Percentiles rank a stretch among this genome's conserved stretches.
Evolutionary conservation across 2,113 vertebrate genomes (phyloP).

Genomic region (Gopherus flavomarginatus): DNA sequence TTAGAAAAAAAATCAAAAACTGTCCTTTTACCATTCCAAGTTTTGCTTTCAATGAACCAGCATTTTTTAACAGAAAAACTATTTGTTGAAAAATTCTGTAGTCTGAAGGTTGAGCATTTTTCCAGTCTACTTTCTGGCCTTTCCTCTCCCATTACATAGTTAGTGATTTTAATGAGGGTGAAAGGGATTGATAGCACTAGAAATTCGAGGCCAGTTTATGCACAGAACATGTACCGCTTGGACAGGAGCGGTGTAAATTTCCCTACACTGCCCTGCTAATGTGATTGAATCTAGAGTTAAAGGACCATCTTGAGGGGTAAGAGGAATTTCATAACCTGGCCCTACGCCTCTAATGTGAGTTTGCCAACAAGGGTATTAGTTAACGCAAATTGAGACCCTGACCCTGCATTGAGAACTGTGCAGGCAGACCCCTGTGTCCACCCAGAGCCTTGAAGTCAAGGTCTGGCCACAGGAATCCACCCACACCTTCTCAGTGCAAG

Average conservation of each 20-base stretch:
- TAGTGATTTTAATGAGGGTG: not conserved
- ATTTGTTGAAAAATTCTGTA: not conserved
- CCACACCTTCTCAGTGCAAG: not conserved
- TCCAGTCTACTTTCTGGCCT: not conserved
- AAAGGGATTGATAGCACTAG: not conserved
- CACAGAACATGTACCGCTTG: rapidly evolving
- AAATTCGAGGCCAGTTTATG: not conserved
- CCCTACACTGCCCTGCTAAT: not conserved
- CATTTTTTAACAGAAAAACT: not conserved
- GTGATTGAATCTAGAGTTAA: not conserved
- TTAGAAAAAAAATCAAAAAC: not conserved
- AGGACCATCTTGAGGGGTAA: not conserved
- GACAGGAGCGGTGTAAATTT: not conserved
- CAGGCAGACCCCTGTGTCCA: not conserved
- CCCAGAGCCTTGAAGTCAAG: not conserved
- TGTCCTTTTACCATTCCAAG: not conserved
- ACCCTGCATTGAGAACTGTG: not conserved
- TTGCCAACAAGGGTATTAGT: not conserved
- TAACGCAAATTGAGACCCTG: not conserved
- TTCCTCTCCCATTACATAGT: not conserved
- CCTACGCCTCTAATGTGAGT: not conserved
- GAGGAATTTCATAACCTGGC: not conserved
- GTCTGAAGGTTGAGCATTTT: not conserved
- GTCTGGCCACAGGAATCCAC: not conserved
- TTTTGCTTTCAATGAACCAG: not conserved